Percentiles rank a stretch among this genome's conserved stretches.
phyloP scores from a whole-genome alignment of 2,797 vertebrate genomes.

The Protosalanx chinensis region DNA sequence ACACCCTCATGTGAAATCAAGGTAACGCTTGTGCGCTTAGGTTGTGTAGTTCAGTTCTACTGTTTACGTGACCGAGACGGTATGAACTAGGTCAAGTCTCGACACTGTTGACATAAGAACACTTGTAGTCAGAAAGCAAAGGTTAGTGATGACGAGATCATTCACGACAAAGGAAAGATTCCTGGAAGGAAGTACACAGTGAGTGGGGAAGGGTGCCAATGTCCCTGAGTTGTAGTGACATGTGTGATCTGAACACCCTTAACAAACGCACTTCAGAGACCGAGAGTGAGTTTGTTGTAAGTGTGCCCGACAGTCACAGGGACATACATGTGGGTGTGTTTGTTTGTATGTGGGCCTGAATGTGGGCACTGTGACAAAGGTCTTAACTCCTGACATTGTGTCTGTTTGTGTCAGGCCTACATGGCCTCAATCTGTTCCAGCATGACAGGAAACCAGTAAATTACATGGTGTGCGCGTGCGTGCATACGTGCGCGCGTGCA shows the following conservation, averaged over 20 bases:
- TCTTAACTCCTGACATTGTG: not conserved
- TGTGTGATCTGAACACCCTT: too few species aligned
- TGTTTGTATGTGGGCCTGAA: slow-evolving; percentile 23
- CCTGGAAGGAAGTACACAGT: slow-evolving; percentile 21
- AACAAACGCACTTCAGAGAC: too few species aligned
- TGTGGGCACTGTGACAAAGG: not conserved
- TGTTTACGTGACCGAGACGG: slow-evolving; percentile 12
- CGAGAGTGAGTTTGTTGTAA: not conserved
- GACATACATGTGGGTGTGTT: slow-evolving; percentile 6
- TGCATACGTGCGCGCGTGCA: slow-evolving; percentile 5
- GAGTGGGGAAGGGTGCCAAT: slow-evolving; percentile 26
- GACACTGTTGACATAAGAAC: slow-evolving; percentile 13
- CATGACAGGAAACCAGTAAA: not conserved
- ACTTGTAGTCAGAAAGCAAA: slow-evolving; percentile 34
- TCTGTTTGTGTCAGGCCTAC: not conserved
- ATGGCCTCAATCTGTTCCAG: not conserved
- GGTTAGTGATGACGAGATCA: slow-evolving; percentile 29
- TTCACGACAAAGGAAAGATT: slow-evolving; percentile 26
- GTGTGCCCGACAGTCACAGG: too few species aligned
- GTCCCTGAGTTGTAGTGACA: not conserved
- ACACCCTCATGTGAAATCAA: not conserved
- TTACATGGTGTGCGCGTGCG: not conserved
- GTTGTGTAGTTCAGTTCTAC: slow-evolving; percentile 13
- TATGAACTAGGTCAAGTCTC: slow-evolving; percentile 5
- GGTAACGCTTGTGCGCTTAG: not conserved